Percentiles rank a stretch among this genome's conserved stretches.
Evolutionary conservation across 2,113 vertebrate genomes (phyloP).

Genomic region (Epinephelus cyanopodus): DNA sequence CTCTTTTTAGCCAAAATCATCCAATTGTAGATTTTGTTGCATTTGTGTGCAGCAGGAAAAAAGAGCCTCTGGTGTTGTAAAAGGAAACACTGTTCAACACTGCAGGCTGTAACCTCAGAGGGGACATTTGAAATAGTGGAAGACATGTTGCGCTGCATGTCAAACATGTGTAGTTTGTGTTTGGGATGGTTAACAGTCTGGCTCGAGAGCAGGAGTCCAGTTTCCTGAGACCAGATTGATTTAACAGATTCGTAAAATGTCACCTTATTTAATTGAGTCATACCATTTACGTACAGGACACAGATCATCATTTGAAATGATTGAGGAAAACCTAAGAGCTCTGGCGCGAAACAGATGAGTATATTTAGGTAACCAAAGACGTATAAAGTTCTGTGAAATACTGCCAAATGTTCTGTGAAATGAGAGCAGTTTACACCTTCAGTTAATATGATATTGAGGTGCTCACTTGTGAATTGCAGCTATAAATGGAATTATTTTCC

Average conservation of each 20-base stretch:
- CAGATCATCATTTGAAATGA: background rate
- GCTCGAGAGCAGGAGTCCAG: constrained; percentile 5
- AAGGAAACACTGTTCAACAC: background rate
- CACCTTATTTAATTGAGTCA: background rate
- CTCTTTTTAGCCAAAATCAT: background rate
- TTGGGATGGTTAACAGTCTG: constrained; percentile 21
- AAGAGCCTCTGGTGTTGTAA: background rate
- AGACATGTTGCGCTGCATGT: constrained; percentile 37
- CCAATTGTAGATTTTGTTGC: background rate
- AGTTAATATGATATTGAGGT: background rate
- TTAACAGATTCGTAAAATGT: background rate
- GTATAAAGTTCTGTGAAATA: background rate
- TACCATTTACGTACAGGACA: background rate
- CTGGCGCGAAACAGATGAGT: background rate
- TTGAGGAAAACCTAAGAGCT: background rate
- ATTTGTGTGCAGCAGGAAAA: background rate
- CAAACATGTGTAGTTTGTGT: constrained; percentile 48
- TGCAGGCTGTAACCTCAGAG: constrained; percentile 24
- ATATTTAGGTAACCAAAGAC: background rate
- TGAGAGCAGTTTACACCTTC: background rate
- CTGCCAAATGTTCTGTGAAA: background rate
- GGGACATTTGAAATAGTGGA: background rate
- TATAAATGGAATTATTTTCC: background rate
- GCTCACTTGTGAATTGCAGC: background rate
- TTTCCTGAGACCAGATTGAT: constrained; percentile 8